These are phyloP conservation scores for Acleris holmiana DNA, from an alignment of 2,888 invertebrate species.

Conservation along the genomic window DNA sequence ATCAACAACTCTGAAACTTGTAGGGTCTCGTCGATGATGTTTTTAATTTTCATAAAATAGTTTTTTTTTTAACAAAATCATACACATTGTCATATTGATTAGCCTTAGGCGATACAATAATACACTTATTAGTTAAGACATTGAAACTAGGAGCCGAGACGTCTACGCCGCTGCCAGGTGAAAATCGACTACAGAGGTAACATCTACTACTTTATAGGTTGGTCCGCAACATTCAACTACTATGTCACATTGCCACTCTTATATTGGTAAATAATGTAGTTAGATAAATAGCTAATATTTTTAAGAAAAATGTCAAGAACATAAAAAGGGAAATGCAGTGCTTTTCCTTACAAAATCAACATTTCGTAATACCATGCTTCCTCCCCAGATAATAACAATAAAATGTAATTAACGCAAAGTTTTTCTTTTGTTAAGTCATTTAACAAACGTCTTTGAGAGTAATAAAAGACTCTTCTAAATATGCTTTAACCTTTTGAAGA, in stretches of 20 bases:
- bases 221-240: conserved; percentile 26
- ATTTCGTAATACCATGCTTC: neutral
- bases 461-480: too few relatives aligned
- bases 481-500: too few relatives aligned
- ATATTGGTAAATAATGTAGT: conserved; percentile 7
- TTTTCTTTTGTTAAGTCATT: too few relatives aligned
- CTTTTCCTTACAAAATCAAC: neutral
- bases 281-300: neutral
- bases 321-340: neutral
- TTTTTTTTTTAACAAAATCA: too few relatives aligned
- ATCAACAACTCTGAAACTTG: too few relatives aligned
- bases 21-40: too few relatives aligned
- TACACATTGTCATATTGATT: neutral
- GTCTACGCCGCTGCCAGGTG: neutral
- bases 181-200: neutral
- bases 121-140: conserved; percentile 6
- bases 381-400: too few relatives aligned
- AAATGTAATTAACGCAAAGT: too few relatives aligned
- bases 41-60: too few relatives aligned
- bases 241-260: conserved; percentile 30
- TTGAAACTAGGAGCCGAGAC: conserved; percentile 9
- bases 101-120: conserved; percentile 7
- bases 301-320: too few relatives aligned
- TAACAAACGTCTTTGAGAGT: too few relatives aligned
- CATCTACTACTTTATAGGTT: conserved; percentile 11